A percentile compares a stretch with the other conserved stretches of the same genome.
Conservation (phyloP, 2,113 vertebrate species). For the Nibea albiflora region DNA sequence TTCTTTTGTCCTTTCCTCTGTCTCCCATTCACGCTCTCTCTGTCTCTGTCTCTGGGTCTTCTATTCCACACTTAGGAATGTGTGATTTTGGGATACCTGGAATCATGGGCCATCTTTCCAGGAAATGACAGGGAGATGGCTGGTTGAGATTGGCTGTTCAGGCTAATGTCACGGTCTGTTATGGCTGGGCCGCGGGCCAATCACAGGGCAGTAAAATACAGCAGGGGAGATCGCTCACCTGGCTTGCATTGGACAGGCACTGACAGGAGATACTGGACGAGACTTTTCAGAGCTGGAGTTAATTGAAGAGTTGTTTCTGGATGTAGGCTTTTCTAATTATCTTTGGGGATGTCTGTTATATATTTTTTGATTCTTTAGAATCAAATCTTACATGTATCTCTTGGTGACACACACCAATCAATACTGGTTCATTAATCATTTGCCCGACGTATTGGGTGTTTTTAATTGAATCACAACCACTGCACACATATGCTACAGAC, state of each 20-base stretch:
- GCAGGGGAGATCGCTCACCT: conserved; percentile 57
- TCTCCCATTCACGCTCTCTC: conserved; percentile 18
- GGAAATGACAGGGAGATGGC: conserved; percentile 82
- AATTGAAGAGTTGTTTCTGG: neutral
- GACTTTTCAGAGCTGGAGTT: neutral
- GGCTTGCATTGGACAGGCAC: conserved; percentile 74
- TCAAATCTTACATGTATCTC: conserved; percentile 72
- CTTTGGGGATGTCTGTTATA: neutral
- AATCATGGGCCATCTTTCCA: conserved; percentile 79
- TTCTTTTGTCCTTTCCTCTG: neutral
- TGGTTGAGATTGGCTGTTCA: conserved; percentile 75
- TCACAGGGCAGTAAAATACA: conserved; percentile 55
- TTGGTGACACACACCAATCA: conserved; percentile 86
- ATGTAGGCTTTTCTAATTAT: neutral
- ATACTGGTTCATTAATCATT: conserved; percentile 86
- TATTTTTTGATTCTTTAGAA: conserved; percentile 66
- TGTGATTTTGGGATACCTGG: conserved; percentile 77
- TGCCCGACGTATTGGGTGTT: conserved; percentile 90
- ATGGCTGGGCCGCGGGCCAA: conserved; percentile 71
- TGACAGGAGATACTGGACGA: conserved; percentile 21
- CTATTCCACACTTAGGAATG: conserved; percentile 61
- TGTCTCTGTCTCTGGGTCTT: conserved; percentile 9
- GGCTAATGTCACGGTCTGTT: conserved; percentile 77
- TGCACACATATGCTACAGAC: conserved; percentile 77
- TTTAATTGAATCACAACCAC: conserved; percentile 83